These are phyloP conservation scores for Chironomus striatipennis DNA, from an alignment of 1,140 invertebrate genomes.

Conservation along the genomic window DNA sequence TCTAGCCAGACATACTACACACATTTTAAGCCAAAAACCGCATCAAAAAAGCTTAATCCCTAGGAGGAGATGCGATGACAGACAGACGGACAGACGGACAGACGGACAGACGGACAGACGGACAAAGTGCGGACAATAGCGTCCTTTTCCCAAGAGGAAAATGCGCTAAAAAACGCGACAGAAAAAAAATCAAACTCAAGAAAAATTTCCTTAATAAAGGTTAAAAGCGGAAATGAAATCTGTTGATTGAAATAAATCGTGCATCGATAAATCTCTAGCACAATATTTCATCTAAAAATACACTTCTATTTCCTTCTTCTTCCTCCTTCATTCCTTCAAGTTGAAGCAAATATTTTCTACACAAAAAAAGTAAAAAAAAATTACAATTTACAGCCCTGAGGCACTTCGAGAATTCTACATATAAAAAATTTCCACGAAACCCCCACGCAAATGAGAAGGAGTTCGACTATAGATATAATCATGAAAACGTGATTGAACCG, in stretches of 20 bases:
- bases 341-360: neutral
- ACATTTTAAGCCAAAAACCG: no score
- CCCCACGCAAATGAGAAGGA: neutral
- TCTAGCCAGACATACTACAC: no score
- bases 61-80: no score
- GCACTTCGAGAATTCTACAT: neutral
- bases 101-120: no score
- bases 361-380: neutral
- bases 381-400: neutral
- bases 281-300: no score
- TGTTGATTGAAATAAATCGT: constrained; percentile 20
- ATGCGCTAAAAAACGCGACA: no score
- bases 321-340: neutral
- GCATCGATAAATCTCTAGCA: neutral
- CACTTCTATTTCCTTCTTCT: neutral
- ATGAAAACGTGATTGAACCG: constrained; percentile 19
- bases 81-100: no score
- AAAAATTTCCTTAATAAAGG: constrained; percentile 6
- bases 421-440: neutral
- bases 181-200: neutral
- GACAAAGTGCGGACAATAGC: no score
- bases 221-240: neutral
- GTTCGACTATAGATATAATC: neutral
- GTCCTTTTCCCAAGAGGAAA: no score
- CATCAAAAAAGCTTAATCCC: no score